Percentiles rank a stretch among this genome's conserved stretches.
These are phyloP conservation scores for Chaetodon trifascialis DNA, from an alignment of 2,113 vertebrate species.

Conservation along the genomic window DNA sequence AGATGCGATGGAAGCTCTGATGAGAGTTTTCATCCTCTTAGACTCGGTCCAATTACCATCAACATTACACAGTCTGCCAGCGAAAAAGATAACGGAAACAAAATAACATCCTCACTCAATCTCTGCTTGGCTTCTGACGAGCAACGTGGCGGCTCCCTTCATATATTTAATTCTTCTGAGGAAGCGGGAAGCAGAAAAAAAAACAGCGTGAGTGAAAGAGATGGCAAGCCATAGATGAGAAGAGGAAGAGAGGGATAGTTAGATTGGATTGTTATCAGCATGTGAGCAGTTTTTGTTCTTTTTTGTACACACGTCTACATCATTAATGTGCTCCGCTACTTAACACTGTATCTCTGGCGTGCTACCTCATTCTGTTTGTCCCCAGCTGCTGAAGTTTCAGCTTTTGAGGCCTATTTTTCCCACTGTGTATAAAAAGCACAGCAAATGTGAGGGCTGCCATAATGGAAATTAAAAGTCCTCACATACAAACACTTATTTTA, in stretches of 20 bases:
- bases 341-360: slow-evolving; percentile 12
- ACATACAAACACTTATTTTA: background rate
- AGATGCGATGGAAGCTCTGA: slow-evolving; percentile 49
- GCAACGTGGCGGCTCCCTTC: slow-evolving; percentile 51
- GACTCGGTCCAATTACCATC: slow-evolving; percentile 73
- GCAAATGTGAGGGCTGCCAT: background rate
- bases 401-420: slow-evolving; percentile 9
- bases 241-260: slow-evolving; percentile 12
- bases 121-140: slow-evolving; percentile 55
- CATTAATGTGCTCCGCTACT: slow-evolving; percentile 27
- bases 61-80: slow-evolving; percentile 69
- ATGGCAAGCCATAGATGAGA: slow-evolving; percentile 36
- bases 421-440: background rate
- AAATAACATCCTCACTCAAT: slow-evolving; percentile 60
- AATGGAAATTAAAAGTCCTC: background rate
- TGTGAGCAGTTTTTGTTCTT: slow-evolving; percentile 52
- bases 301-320: slow-evolving; percentile 15
- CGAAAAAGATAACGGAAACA: slow-evolving; percentile 65
- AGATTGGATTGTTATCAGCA: slow-evolving; percentile 54
- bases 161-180: slow-evolving; percentile 56
- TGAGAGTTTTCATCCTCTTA: slow-evolving; percentile 75
- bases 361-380: slow-evolving; percentile 18
- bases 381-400: slow-evolving; percentile 10
- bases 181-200: slow-evolving; percentile 1
- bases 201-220: slow-evolving; percentile 9